These are phyloP conservation scores for Oryzias melastigma DNA, from an alignment of 2,113 vertebrate genomes.

Conservation along the genomic window DNA sequence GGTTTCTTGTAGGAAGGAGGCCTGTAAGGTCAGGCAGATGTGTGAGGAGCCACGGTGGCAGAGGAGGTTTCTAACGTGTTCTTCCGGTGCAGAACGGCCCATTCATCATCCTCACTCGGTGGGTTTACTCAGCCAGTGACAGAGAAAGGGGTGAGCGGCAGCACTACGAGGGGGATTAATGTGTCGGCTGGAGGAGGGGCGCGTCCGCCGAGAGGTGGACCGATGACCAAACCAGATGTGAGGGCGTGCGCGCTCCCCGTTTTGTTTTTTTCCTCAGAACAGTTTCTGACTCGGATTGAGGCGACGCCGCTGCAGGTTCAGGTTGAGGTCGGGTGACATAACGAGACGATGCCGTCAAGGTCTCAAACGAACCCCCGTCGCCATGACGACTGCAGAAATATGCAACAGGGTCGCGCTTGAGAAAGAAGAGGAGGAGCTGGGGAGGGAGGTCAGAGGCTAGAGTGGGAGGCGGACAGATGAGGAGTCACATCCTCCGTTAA, in stretches of 20 bases:
- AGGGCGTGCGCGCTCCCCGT: constrained; percentile 22
- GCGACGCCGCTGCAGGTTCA: constrained; percentile 64
- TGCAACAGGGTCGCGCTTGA: constrained; percentile 35
- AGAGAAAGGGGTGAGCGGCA: constrained; percentile 64
- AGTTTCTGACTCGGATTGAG: background rate
- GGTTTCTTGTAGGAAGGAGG: constrained; percentile 40
- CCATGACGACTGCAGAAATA: constrained; percentile 61
- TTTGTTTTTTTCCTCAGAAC: constrained; percentile 1
- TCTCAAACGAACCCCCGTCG: constrained; percentile 55
- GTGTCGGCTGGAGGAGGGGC: constrained; percentile 62
- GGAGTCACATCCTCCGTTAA: constrained; percentile 39
- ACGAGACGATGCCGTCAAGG: constrained; percentile 54
- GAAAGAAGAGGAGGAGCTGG: constrained; percentile 25
- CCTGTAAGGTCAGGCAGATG: constrained; percentile 59
- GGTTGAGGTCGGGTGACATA: constrained; percentile 68
- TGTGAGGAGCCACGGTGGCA: constrained; percentile 41
- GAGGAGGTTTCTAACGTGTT: constrained; percentile 65
- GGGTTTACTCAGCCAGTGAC: constrained; percentile 75
- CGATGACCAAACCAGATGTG: constrained; percentile 72
- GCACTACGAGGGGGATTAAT: constrained; percentile 64
- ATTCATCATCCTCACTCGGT: constrained; percentile 78
- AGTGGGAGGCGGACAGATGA: constrained; percentile 46
- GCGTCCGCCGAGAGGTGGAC: constrained; percentile 44
- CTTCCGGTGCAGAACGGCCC: constrained; percentile 70
- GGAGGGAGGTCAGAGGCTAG: constrained; percentile 43